Evolutionary conservation across 2,113 vertebrate species (phyloP).

Genomic region (Centropus bengalensis): DNA sequence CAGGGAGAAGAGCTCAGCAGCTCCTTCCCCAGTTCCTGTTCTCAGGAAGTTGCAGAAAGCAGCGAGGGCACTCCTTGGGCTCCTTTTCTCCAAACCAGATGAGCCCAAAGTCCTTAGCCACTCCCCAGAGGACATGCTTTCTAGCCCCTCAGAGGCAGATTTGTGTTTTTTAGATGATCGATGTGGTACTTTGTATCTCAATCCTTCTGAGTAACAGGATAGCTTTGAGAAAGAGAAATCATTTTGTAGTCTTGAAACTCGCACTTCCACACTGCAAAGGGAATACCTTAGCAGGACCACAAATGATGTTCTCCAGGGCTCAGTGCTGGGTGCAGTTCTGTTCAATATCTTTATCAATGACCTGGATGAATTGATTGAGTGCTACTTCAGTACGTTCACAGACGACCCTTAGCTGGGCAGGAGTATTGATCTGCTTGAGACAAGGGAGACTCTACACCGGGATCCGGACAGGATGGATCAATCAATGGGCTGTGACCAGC

Average conservation of each 20-base stretch:
- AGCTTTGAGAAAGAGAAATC: not conserved
- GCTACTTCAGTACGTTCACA: no score
- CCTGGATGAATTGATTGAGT: no score
- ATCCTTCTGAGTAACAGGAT: not conserved
- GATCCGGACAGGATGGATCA: no score
- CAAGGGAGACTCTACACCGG: no score
- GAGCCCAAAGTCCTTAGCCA: not conserved
- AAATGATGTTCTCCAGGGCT: no score
- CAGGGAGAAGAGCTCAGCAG: not conserved
- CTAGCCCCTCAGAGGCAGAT: not conserved
- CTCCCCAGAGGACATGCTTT: not conserved
- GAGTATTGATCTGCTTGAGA: no score
- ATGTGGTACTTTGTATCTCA: not conserved
- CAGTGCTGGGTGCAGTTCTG: no score
- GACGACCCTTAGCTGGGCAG: no score
- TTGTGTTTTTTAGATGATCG: not conserved
- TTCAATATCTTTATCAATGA: no score
- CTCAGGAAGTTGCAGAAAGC: not conserved
- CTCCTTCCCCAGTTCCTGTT: not conserved
- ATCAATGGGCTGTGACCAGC: no score
- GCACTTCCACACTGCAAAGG: not conserved
- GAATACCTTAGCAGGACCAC: not conserved
- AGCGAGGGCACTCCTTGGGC: accelerated
- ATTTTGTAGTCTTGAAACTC: not conserved
- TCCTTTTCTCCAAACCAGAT: not conserved